These are phyloP conservation scores for Pampus argenteus DNA, from an alignment of 2,797 vertebrate species.

Conservation along the genomic window DNA sequence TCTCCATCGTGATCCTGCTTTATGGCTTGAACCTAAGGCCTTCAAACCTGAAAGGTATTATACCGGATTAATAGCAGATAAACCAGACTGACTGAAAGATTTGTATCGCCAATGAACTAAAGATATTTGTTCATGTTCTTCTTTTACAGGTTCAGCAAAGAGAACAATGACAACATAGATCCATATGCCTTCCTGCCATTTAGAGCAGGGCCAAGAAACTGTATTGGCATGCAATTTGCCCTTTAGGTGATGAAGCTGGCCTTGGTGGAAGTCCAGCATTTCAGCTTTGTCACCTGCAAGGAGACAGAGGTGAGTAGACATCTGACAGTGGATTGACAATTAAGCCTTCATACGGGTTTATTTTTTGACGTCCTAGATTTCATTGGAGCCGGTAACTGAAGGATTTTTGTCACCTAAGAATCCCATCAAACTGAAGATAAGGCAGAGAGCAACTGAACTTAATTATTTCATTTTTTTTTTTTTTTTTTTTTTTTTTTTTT, in stretches of 20 bases:
- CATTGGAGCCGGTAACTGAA: slow-evolving; percentile 61
- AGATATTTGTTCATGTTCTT: slow-evolving; percentile 3
- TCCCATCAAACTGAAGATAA: slow-evolving; percentile 79
- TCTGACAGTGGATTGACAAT: background rate
- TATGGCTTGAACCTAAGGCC: slow-evolving; percentile 80
- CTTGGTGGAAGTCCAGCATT: slow-evolving; percentile 81
- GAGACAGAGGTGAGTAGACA: slow-evolving; percentile 85
- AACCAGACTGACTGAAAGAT: background rate
- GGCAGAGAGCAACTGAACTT: slow-evolving; percentile 62
- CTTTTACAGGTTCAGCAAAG: slow-evolving; percentile 85
- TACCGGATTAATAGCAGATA: background rate
- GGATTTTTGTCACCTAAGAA: slow-evolving; percentile 65
- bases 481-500: too few relatives aligned
- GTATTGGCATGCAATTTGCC: slow-evolving; percentile 90
- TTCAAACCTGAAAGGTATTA: slow-evolving; percentile 85
- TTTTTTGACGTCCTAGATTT: slow-evolving; percentile 66
- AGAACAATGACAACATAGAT: slow-evolving; percentile 83
- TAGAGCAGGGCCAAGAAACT: slow-evolving; percentile 90
- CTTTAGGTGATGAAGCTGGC: slow-evolving; percentile 85
- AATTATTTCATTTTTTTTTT: too few relatives aligned
- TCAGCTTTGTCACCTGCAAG: slow-evolving; percentile 86
- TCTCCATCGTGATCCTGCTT: slow-evolving; percentile 66
- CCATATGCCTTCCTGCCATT: slow-evolving; percentile 88
- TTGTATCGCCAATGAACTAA: background rate
- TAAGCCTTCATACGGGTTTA: background rate